Evolutionary conservation across 2,888 invertebrate genomes (phyloP).

Genomic region (Synergus japonicus): DNA sequence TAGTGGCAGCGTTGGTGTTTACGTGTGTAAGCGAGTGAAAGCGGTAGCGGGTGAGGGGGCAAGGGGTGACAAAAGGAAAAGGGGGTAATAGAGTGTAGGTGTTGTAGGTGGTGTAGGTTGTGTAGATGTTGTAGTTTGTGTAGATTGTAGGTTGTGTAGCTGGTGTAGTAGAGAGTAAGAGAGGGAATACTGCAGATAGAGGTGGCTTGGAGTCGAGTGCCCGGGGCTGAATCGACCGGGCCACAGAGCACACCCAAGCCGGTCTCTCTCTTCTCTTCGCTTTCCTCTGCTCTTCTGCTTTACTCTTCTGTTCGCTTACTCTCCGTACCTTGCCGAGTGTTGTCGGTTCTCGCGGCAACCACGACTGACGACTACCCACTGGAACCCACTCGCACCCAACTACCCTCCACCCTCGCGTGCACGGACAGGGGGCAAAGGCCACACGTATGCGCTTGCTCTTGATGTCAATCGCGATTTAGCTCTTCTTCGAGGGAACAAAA

Average conservation of each 20-base stretch:
- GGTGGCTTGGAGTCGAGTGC: slow-evolving; percentile 73
- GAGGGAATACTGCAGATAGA: slow-evolving; percentile 75
- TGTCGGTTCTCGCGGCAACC: slow-evolving; percentile 50
- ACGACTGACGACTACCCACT: slow-evolving; percentile 44
- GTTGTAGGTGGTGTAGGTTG: too few species aligned
- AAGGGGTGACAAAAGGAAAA: neutral
- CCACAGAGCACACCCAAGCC: slow-evolving; percentile 56
- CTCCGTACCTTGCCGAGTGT: slow-evolving; percentile 53
- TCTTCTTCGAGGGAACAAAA: too few species aligned
- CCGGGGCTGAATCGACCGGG: slow-evolving; percentile 60
- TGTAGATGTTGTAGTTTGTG: too few species aligned
- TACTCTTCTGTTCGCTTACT: slow-evolving; percentile 53
- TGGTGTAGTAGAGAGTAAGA: slow-evolving; percentile 57
- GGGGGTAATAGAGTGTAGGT: slow-evolving; percentile 46
- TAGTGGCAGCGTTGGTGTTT: slow-evolving; percentile 20
- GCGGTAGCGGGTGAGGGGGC: slow-evolving; percentile 29
- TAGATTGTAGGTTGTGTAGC: too few species aligned
- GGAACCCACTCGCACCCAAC: slow-evolving; percentile 32
- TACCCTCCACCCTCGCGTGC: slow-evolving; percentile 36
- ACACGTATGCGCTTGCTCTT: slow-evolving; percentile 19
- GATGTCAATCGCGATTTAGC: slow-evolving; percentile 2
- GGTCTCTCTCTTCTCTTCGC: slow-evolving; percentile 56
- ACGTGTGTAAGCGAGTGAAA: slow-evolving; percentile 42
- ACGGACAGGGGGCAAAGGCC: slow-evolving; percentile 22
- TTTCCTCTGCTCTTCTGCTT: slow-evolving; percentile 56